Evolutionary conservation across 2,113 vertebrate genomes (phyloP).

Genomic region (Megaleporinus macrocephalus): DNA sequence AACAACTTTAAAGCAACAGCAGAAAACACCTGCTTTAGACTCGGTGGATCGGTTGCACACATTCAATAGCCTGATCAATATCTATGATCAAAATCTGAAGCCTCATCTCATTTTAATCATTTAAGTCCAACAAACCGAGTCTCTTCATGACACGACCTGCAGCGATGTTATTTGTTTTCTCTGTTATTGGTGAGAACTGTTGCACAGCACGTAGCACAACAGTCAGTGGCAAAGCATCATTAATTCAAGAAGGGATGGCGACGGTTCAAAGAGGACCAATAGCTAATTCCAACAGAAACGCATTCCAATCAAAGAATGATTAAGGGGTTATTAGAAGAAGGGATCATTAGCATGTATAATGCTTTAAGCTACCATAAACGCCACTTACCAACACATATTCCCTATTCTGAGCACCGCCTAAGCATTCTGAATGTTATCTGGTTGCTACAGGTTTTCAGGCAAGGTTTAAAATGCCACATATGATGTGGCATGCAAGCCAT

Average conservation of each 20-base stretch:
- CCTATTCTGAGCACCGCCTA: too few species aligned
- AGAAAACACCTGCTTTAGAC: neutral
- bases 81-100: neutral
- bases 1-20: too few species aligned
- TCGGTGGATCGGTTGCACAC: neutral
- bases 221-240: slow-evolving; percentile 26
- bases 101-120: slow-evolving; percentile 4
- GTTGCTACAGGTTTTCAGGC: too few species aligned
- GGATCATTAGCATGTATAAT: too few species aligned
- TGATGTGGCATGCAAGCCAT: too few species aligned
- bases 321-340: neutral
- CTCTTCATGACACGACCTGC: neutral
- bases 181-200: neutral
- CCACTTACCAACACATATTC: too few species aligned
- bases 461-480: too few species aligned
- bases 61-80: neutral
- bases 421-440: too few species aligned
- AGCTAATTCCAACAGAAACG: slow-evolving; percentile 22
- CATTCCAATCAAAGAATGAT: neutral
- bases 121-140: slow-evolving; percentile 6
- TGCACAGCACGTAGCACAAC: slow-evolving; percentile 19
- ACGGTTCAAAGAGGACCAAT: slow-evolving; percentile 17
- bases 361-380: too few species aligned
- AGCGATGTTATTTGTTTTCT: slow-evolving; percentile 24
- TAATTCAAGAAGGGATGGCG: slow-evolving; percentile 15